Base-by-base conservation (phyloP, 2,113 vertebrate species). In the Diadophis punctatus region DNA sequence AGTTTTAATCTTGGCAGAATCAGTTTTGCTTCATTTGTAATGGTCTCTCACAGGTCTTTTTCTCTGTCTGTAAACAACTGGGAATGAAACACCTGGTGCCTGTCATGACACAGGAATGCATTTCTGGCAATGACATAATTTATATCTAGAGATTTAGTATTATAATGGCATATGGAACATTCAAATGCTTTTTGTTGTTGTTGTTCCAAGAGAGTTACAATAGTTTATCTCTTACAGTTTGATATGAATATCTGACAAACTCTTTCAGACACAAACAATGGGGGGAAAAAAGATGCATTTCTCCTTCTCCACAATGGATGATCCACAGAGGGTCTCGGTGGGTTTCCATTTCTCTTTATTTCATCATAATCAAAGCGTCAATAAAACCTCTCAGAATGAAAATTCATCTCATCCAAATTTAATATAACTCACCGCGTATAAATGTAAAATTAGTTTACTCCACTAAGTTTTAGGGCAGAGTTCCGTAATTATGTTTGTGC, bases 1-100 rank as follows among this genome's bases (percentile, higher is more conserved):
- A 90, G 63, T 95, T 91, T 95, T 94, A 90, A 93, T 93, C 74
- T 68, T 96, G 80, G 92, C 86, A 96, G 93, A 96, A 96, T 96
- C 94, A 95, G 95, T 97, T 97, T 94, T 96, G 96, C 96, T 96
- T 97, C 96, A 97, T 95, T 96, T 97, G 93, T 60, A 84, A 96
- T 5, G 94, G 92, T 93, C 10, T 91, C 94, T 53, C 84, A 93
- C 30, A 49, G 93, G 91, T 34, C 34, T 91, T 91, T 92, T 86
- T 94, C 91, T 58, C 87, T 30, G 39, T 85, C 48, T 93, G 74
- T 94, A 92, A 94, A 96, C 88, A 97, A 97, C 96, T 74, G 34
- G 91, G 96, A 95, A 95, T 34, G 7, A 63, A 96, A 96, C 94
- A 97, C 95, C 94, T 96, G 93, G 87, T 96, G 93, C 93, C 95